phyloP scores from a whole-genome alignment of 2,113 vertebrate genomes.

The Caranx melampygus region DNA sequence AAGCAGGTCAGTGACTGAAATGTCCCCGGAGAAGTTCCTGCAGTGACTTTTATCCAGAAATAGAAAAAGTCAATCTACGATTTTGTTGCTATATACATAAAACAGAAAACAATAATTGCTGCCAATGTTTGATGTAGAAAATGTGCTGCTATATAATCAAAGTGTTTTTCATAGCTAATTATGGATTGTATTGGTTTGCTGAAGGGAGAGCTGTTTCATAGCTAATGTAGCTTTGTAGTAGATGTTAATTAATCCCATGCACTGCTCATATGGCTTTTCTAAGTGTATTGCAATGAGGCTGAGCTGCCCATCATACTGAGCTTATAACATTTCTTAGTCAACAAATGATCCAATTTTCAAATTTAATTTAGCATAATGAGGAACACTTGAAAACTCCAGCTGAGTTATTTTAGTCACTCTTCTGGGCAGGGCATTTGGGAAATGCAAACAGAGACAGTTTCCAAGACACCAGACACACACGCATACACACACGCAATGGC shows the following conservation, averaged over 20 bases:
- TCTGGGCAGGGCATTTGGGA: neutral
- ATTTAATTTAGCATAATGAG: neutral
- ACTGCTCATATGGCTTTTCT: neutral
- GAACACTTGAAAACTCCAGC: neutral
- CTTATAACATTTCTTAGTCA: neutral
- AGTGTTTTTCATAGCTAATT: too few species aligned
- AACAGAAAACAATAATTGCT: too few species aligned
- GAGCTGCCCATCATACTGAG: neutral
- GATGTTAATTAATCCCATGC: neutral
- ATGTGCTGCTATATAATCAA: too few species aligned
- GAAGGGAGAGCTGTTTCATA: neutral
- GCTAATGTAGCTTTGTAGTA: neutral
- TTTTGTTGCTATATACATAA: too few species aligned
- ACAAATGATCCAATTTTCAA: conserved; percentile 2
- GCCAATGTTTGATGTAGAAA: too few species aligned
- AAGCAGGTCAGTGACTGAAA: too few species aligned
- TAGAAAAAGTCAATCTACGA: too few species aligned
- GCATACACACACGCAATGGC: neutral
- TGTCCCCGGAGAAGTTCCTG: too few species aligned
- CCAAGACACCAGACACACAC: conserved; percentile 1
- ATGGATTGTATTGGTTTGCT: neutral
- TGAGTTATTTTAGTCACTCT: neutral
- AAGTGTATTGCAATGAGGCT: too few species aligned
- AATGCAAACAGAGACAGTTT: conserved; percentile 7
- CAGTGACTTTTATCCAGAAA: too few species aligned